Conservation (phyloP, 92 coral and sea anemone species). For the Desmophyllum pertusum region DNA sequence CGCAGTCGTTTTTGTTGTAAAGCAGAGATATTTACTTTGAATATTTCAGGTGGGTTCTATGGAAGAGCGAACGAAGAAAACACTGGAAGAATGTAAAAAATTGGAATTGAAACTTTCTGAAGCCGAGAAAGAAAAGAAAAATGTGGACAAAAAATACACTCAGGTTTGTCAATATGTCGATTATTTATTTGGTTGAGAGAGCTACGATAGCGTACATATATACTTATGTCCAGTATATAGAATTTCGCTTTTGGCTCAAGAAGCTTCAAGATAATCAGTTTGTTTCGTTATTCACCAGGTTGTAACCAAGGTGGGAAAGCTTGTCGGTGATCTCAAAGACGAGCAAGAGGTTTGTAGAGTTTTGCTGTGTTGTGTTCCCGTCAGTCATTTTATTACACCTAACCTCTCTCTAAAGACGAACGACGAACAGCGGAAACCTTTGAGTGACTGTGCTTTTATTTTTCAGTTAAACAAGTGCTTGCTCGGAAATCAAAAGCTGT, state of each 20-base stretch:
- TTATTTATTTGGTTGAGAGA: no score
- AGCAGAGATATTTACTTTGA: not conserved
- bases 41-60: conserved; percentile 53
- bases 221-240: not conserved
- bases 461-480: conserved; percentile 87
- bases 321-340: conserved; percentile 80
- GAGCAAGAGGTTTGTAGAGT: conserved; percentile 72
- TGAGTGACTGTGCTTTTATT: not conserved
- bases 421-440: no score
- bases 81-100: conserved; percentile 81
- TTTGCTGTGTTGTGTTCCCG: no score
- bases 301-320: conserved; percentile 85
- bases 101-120: conserved; percentile 74
- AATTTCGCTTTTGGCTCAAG: no score
- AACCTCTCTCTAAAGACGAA: no score
- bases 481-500: conserved; percentile 81
- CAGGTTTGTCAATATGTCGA: conserved; percentile 69
- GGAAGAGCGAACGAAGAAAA: conserved; percentile 91
- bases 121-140: conserved; percentile 80
- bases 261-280: no score
- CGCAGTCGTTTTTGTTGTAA: not conserved
- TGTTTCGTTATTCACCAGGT: conserved; percentile 49
- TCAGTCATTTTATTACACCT: no score
- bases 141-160: conserved; percentile 65
- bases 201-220: no score